Evolutionary conservation across 2,113 vertebrate species (phyloP), one percentile per base, ranked within the genome.

Genomic region (Polyodon spathula): DNA sequence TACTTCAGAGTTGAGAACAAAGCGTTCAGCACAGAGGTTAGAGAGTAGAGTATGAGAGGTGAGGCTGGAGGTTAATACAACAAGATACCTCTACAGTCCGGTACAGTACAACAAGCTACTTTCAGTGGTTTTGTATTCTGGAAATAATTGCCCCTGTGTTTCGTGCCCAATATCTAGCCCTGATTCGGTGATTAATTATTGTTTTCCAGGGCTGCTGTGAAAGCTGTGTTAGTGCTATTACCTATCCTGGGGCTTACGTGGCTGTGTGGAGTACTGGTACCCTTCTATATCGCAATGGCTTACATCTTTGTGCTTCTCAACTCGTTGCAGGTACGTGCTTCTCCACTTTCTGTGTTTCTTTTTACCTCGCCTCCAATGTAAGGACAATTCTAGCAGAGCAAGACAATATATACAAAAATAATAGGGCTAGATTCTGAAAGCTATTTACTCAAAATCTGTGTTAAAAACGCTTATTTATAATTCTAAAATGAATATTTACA

Each of bases 211-310:
- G 79, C 85, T 16, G 85, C 84, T 7, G 79, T 88, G 54, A 89
- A 89, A 74, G 84, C 88, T 1, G 81, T 89, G 42, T 48, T 89
- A 72, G 82, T 89, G 65, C 63, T 89, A 63, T 73, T 89, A 65
- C 88, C 88, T 37, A 86, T 89, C 60, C 81, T 89, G 4, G 88
- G 88, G 64, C 70, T 89, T 68, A 89, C 85, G 2, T 89, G 88
- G 88, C 72, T 89, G 1, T 88, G 81, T 62, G 85, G 86, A 14
- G 74, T 89, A 39, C 69, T 87, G 65, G 85, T 89, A 15, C 83
- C 85, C 37, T 81, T 89, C 67, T 87, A 84, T 52, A 82, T 81
- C 9, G 76, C 78, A 44, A 83, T 89, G 72, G 86, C 86, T 8
- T 87, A 89, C 62, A 69, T 87, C 75, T 89, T 89, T 64, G 76